Evolutionary conservation across 2,888 invertebrate genomes (phyloP).

Genomic region (Harmothoe impar): DNA sequence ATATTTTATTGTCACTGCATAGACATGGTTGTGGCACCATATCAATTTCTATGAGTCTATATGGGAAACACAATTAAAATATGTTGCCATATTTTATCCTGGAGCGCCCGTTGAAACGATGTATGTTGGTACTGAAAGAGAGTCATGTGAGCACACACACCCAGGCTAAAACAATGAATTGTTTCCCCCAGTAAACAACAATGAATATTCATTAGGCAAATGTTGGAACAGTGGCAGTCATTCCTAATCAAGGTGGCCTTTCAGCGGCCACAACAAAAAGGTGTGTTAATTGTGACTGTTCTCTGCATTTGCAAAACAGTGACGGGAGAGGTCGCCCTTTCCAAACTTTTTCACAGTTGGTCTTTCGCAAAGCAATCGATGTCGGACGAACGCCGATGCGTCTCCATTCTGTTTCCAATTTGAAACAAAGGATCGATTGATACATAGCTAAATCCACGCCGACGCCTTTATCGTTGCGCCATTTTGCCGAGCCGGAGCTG

Average conservation of each 20-base stretch:
- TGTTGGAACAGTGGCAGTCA: neutral
- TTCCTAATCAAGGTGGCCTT: neutral
- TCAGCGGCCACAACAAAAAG: neutral
- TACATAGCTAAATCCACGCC: neutral
- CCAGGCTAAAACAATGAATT: neutral
- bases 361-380: neutral
- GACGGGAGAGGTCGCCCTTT: neutral
- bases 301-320: neutral
- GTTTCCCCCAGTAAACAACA: neutral
- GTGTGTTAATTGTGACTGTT: neutral
- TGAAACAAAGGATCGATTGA: neutral
- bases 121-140: too few species aligned
- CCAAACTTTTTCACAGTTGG: neutral
- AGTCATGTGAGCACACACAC: too few species aligned
- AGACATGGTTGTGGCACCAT: too few species aligned
- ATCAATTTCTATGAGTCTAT: too few species aligned
- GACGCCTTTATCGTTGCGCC: neutral
- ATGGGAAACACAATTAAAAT: too few species aligned
- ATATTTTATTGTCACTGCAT: too few species aligned
- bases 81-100: too few species aligned
- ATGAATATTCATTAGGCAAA: neutral
- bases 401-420: constrained; percentile 38
- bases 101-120: too few species aligned
- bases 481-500: neutral
- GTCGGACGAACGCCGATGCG: neutral